Evolutionary conservation across 2,113 vertebrate species (phyloP).

Genomic region (Callorhinus ursinus): DNA sequence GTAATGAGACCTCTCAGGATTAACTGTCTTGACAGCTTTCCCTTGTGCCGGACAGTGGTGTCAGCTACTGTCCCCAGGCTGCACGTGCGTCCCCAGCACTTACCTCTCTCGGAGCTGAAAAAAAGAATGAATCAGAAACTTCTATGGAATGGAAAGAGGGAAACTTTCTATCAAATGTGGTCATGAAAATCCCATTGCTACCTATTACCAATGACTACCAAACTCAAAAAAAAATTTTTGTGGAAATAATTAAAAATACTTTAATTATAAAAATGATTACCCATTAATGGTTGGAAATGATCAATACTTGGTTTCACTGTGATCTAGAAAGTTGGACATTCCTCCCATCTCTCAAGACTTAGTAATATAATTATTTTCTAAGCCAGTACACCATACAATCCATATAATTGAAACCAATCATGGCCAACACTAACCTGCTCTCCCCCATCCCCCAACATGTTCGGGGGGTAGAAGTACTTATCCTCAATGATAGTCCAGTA

Average conservation of each 20-base stretch:
- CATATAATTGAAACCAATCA: background rate
- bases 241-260: conserved; percentile 33
- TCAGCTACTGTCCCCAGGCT: background rate
- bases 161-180: background rate
- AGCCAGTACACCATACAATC: background rate
- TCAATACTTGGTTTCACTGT: conserved; percentile 32
- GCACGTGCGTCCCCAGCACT: background rate
- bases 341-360: conserved; percentile 34
- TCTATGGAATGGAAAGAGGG: background rate
- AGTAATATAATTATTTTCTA: background rate
- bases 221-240: background rate
- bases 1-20: background rate
- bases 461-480: background rate
- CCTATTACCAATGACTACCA: background rate
- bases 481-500: background rate
- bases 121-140: background rate
- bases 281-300: conserved; percentile 44
- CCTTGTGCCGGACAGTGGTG: fast-evolving
- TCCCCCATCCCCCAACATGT: background rate
- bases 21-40: background rate
- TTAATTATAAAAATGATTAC: background rate
- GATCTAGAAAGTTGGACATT: conserved; percentile 1
- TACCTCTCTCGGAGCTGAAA: background rate
- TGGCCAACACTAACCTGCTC: background rate
- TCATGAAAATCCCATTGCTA: background rate